Conservation (phyloP, 2,797 vertebrate species). For the Acrossocheilus fasciatus region DNA sequence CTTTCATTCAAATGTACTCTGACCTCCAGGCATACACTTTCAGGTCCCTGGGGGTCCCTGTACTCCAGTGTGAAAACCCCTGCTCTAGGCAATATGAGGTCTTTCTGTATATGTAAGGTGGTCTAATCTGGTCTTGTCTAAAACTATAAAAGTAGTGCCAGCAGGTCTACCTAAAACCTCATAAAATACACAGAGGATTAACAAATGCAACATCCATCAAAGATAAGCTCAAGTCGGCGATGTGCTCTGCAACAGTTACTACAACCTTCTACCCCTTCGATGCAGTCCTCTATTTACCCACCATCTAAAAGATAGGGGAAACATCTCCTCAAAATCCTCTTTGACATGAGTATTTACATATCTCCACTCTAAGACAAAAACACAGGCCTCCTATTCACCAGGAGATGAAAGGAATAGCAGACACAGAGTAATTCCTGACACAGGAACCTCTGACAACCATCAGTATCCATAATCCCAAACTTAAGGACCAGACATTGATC, state of each 20-base stretch:
- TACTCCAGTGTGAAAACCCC: slow-evolving; percentile 29
- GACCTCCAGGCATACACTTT: neutral
- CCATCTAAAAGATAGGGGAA: slow-evolving; percentile 59
- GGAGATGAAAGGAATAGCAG: slow-evolving; percentile 75
- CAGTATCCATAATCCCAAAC: slow-evolving; percentile 67
- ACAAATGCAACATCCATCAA: slow-evolving; percentile 70
- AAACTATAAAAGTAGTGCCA: slow-evolving; percentile 57
- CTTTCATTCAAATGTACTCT: neutral
- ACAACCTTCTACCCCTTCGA: slow-evolving; percentile 56
- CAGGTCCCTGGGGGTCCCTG: neutral
- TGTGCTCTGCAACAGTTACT: slow-evolving; percentile 65
- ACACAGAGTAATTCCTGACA: slow-evolving; percentile 67
- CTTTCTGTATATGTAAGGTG: slow-evolving; percentile 5
- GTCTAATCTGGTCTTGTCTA: slow-evolving; percentile 57
- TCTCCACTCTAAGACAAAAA: slow-evolving; percentile 71
- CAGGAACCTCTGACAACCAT: slow-evolving; percentile 70
- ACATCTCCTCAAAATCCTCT: slow-evolving; percentile 70
- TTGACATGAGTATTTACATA: slow-evolving; percentile 74
- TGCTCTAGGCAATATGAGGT: neutral
- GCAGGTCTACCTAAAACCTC: slow-evolving; percentile 65
- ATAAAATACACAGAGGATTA: slow-evolving; percentile 72
- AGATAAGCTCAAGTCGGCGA: slow-evolving; percentile 70
- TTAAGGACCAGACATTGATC: slow-evolving; percentile 68
- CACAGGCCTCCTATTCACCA: slow-evolving; percentile 74
- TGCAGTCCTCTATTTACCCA: slow-evolving; percentile 55